Conservation (phyloP, 37 sponge, comb jelly and placozoan species). For the Mnemiopsis leidyi region DNA sequence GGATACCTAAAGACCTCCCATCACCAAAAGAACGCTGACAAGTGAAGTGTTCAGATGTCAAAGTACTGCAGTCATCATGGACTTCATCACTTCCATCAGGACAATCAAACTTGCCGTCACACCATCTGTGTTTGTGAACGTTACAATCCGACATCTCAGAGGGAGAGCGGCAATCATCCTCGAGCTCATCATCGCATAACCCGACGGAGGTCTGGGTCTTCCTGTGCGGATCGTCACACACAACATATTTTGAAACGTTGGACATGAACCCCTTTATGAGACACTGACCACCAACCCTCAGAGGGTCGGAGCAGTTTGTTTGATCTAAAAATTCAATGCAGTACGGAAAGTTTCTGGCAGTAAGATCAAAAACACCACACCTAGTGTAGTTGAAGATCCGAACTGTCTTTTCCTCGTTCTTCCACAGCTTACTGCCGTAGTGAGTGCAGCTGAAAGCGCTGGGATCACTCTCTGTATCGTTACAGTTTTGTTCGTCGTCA, state of each 20-base stretch:
- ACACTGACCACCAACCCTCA: background rate
- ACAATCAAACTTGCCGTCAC: background rate
- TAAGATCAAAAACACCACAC: background rate
- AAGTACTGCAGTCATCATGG: background rate
- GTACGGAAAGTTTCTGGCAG: background rate
- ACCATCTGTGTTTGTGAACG: background rate
- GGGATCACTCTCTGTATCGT: background rate
- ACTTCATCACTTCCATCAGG: constrained; percentile 13
- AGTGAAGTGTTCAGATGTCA: background rate
- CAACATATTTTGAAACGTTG: background rate
- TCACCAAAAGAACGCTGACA: background rate
- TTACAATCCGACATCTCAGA: background rate
- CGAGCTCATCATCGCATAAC: background rate
- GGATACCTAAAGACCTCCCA: background rate
- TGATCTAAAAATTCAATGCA: background rate
- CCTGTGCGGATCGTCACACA: background rate
- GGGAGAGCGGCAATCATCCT: background rate
- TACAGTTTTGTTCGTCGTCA: background rate
- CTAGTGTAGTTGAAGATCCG: background rate
- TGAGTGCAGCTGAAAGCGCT: background rate
- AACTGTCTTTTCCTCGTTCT: background rate
- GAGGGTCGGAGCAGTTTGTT: background rate
- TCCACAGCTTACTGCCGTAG: background rate
- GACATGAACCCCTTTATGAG: background rate
- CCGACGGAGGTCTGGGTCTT: background rate